Evolutionary conservation across 2,113 vertebrate genomes (phyloP), one percentile per base, ranked within the genome.

Genomic region (Copsychus sechellarum): DNA sequence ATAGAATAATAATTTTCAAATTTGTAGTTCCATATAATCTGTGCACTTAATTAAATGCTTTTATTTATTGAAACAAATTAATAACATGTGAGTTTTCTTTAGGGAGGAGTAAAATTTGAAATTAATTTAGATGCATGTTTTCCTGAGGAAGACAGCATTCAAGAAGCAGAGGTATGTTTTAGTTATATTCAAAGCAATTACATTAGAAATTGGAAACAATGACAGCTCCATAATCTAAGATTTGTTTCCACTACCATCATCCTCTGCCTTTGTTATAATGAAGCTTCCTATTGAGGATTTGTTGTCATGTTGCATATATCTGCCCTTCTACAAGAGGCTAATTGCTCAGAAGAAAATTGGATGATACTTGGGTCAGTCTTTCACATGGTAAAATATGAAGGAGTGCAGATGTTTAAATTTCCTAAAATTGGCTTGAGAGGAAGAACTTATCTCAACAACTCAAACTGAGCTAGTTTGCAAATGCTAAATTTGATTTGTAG

Each of bases 81-180:
- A 65, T 56, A 17, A 88, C 26, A n/a, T n/a, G 8, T 86, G 20
- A 48, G 71, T 84, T 82, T 77, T 74, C 80, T 96, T 57, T 96
- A 99, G 99, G 98, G 97, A 88, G 99, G 98, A 83, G 87, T 99
- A 91, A 99, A 97, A 96, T 99, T 99, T 98, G 99, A 99, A 97
- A 98, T 99, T 86, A 96, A 97, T 73, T 95, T 99, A 54, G 95
- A 98, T 36, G 56, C 42, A 36, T 93, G 86, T 70, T 20, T 90
- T 87, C 79, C 81, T 81, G 93, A 97, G 62, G 97, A 98, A 51
- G 92, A 95, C 25, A 77, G 31, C 42, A 12, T 88, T 71, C 93
- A 94, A 84, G 92, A 96, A 73, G 40, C 93, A 93, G 64, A 97
- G 97, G 96, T 97, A 97, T 7, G 13, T 38, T 93, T 40, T 24